Evolutionary conservation across 2,888 invertebrate species (phyloP).

Genomic region (Melikaiella ostensackeni): DNA sequence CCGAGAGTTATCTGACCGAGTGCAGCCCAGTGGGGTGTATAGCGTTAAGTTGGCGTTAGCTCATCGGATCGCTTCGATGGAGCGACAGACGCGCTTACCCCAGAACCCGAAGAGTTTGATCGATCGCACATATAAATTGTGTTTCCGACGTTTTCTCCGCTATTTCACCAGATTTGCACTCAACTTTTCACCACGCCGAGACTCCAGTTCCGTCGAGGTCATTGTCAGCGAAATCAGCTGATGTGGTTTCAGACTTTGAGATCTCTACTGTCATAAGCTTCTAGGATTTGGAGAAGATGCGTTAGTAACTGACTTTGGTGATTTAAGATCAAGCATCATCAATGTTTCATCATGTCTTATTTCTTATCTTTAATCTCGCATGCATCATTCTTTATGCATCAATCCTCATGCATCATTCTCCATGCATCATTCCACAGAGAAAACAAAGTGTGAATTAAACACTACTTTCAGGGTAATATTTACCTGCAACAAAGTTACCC

Average conservation of each 20-base stretch:
- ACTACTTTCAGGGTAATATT: too few species aligned
- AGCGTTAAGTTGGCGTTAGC: conserved; percentile 73
- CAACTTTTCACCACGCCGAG: conserved; percentile 23
- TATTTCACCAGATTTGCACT: conserved; percentile 39
- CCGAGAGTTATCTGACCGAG: conserved; percentile 73
- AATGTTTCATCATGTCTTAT: too few species aligned
- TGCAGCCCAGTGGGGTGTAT: conserved; percentile 72
- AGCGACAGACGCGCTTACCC: conserved; percentile 52
- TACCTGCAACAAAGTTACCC: too few species aligned
- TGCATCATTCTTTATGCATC: too few species aligned
- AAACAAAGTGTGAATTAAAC: too few species aligned
- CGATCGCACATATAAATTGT: conserved; percentile 68
- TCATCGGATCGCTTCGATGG: conserved; percentile 68
- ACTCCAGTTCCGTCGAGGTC: conserved; percentile 16
- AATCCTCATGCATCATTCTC: too few species aligned
- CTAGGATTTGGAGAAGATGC: background rate
- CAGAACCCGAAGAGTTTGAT: conserved; percentile 61
- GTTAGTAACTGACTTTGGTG: background rate
- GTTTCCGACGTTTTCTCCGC: conserved; percentile 56
- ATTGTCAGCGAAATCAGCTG: conserved; percentile 31
- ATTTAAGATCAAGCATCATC: too few species aligned
- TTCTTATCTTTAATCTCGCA: too few species aligned
- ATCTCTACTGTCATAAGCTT: background rate
- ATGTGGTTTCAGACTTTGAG: background rate
- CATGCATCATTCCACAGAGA: too few species aligned